A percentile compares a stretch with the other conserved stretches of the same genome.
Evolutionary conservation across 1,140 invertebrate genomes (phyloP).

Genomic region (Orius insidiosus): DNA sequence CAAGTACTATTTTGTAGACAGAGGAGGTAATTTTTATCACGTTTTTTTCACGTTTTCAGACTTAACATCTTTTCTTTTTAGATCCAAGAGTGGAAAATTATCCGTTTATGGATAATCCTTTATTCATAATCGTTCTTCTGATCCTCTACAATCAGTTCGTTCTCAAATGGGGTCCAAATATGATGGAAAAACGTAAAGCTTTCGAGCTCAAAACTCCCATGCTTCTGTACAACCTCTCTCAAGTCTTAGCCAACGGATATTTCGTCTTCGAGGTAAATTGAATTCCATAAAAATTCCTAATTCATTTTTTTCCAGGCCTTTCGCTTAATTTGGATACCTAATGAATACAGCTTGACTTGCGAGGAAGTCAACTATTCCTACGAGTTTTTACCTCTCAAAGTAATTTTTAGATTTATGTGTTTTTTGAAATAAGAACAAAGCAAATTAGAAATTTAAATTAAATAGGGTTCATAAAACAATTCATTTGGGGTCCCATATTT

Average conservation of each 20-base stretch:
- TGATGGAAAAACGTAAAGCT: conserved; percentile 34
- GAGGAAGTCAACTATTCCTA: conserved; percentile 52
- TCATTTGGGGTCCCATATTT: too few species aligned
- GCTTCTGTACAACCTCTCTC: conserved; percentile 34
- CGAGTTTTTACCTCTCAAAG: conserved; percentile 22
- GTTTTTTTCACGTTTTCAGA: too few species aligned
- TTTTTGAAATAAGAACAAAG: too few species aligned
- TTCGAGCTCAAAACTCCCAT: conserved; percentile 31
- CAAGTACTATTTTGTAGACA: too few species aligned
- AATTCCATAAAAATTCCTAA: too few species aligned
- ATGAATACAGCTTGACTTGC: conserved; percentile 61
- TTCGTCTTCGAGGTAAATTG: conserved; percentile 29
- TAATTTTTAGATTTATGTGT: conserved; percentile 1
- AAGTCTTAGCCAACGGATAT: conserved; percentile 31
- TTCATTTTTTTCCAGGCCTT: conserved; percentile 18
- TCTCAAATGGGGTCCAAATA: conserved; percentile 49
- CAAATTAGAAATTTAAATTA: too few species aligned
- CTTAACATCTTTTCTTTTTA: too few species aligned
- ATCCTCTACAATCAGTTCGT: conserved; percentile 48
- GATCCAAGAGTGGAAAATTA: conserved; percentile 42
- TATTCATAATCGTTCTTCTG: conserved; percentile 35
- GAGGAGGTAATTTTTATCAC: too few species aligned
- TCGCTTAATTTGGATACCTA: conserved; percentile 24
- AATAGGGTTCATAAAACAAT: too few species aligned
- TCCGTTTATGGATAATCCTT: conserved; percentile 40